phyloP scores from a whole-genome alignment of 1,140 invertebrate genomes.

The Homarus americanus region DNA sequence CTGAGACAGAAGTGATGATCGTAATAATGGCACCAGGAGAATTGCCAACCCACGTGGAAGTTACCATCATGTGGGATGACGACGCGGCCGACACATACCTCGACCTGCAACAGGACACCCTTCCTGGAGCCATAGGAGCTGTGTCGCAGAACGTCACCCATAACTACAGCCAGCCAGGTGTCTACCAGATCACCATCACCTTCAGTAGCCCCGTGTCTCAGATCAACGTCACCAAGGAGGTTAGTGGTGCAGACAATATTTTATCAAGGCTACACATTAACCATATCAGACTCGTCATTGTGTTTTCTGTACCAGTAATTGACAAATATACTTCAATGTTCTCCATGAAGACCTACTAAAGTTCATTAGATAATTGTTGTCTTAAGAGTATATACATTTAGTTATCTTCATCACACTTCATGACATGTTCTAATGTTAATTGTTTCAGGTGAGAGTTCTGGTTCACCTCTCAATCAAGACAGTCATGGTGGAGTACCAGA shows the following conservation, averaged over 20 bases:
- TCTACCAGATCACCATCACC: not conserved
- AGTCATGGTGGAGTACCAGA: too few relatives aligned
- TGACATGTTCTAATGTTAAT: too few relatives aligned
- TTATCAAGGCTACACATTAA: not conserved
- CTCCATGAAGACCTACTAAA: too few relatives aligned
- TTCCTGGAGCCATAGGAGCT: not conserved
- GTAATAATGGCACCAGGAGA: not conserved
- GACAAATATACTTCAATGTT: too few relatives aligned
- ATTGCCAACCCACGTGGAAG: not conserved
- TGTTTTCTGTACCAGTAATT: too few relatives aligned
- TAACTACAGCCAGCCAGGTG: not conserved
- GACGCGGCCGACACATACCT: not conserved
- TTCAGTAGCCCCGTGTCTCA: constrained; percentile 9
- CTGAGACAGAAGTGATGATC: not conserved
- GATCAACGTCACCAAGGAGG: constrained; percentile 12
- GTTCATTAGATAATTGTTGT: too few relatives aligned
- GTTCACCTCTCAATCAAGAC: too few relatives aligned
- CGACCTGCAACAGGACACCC: constrained; percentile 12
- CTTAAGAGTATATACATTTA: too few relatives aligned
- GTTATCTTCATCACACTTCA: too few relatives aligned
- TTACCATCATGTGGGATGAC: not conserved
- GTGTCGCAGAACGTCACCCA: not conserved
- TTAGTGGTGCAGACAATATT: not conserved
- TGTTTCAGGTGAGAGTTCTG: too few relatives aligned
- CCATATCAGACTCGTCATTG: too few relatives aligned